Evolutionary conservation across 2,113 vertebrate genomes (phyloP).

Genomic region (Xiphophorus couchianus): DNA sequence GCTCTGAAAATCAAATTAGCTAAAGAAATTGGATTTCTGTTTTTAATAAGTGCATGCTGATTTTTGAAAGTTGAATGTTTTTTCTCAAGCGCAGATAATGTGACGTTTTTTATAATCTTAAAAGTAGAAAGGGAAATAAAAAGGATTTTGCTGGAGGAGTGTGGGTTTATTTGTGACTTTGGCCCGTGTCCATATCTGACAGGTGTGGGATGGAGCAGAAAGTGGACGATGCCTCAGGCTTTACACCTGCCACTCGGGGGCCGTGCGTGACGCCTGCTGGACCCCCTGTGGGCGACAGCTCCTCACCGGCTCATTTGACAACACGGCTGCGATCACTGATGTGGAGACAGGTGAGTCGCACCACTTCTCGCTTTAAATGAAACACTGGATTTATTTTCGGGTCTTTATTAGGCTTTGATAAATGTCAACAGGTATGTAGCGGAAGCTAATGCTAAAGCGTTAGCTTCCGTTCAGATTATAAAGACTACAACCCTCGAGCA

Average conservation of each 20-base stretch:
- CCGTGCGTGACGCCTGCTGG: conserved; percentile 90
- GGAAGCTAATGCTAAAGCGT: too few species aligned
- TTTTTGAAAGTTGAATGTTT: not conserved
- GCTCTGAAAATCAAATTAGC: not conserved
- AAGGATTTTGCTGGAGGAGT: conserved; percentile 1
- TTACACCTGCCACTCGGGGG: conserved; percentile 83
- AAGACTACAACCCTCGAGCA: too few species aligned
- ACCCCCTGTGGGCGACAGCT: conserved; percentile 86
- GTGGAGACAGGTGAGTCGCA: conserved; percentile 88
- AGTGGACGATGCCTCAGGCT: conserved; percentile 86
- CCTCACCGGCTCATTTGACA: conserved; percentile 94
- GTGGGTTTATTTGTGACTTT: conserved; percentile 31
- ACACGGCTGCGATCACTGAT: conserved; percentile 85
- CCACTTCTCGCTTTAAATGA: conserved; percentile 6
- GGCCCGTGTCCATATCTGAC: conserved; percentile 31
- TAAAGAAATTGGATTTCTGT: not conserved
- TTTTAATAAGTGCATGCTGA: not conserved
- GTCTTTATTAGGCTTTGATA: not conserved
- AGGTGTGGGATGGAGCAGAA: conserved; percentile 94
- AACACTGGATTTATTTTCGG: conserved; percentile 6
- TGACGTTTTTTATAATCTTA: not conserved
- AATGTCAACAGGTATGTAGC: too few species aligned
- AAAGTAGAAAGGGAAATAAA: not conserved
- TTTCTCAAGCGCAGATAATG: not conserved
- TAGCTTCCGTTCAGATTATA: too few species aligned